Conservation (phyloP, 2,797 vertebrate species). For the Acestrorhynchus altus region DNA sequence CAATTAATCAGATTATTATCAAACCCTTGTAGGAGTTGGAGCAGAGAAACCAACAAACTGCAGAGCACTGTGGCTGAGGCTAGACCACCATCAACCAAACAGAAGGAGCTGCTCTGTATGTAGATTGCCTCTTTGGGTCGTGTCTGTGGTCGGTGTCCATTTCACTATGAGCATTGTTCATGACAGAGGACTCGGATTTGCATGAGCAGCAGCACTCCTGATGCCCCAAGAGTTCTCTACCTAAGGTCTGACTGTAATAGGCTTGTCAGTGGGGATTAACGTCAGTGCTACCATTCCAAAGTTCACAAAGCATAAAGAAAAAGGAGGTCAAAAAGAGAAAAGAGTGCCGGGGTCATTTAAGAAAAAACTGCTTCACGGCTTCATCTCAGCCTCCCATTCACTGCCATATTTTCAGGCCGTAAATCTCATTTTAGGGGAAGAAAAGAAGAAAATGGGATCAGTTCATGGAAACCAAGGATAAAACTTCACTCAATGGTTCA, state of each 20-base stretch:
- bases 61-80: neutral
- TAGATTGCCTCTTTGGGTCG: neutral
- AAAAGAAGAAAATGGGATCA: neutral
- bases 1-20: neutral
- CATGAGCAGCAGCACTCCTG: constrained; percentile 21
- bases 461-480: neutral
- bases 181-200: constrained; percentile 17
- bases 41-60: neutral
- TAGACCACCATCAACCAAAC: neutral
- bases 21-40: neutral
- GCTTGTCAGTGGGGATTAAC: constrained; percentile 72
- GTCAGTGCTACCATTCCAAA: constrained; percentile 63
- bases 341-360: constrained; percentile 65
- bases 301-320: constrained; percentile 42
- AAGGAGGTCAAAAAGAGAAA: constrained; percentile 38
- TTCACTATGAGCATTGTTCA: constrained; percentile 39
- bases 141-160: constrained; percentile 40
- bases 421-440: neutral
- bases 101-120: neutral
- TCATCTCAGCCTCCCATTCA: constrained; percentile 57
- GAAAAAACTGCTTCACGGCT: constrained; percentile 59
- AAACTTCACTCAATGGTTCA: neutral
- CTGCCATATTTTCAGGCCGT: constrained; percentile 22
- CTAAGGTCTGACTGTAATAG: constrained; percentile 63
- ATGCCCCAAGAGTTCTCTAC: constrained; percentile 52